Evolutionary conservation across 2,888 invertebrate species (phyloP), one percentile per base, ranked within the genome.

Genomic region (Noctua pronuba): DNA sequence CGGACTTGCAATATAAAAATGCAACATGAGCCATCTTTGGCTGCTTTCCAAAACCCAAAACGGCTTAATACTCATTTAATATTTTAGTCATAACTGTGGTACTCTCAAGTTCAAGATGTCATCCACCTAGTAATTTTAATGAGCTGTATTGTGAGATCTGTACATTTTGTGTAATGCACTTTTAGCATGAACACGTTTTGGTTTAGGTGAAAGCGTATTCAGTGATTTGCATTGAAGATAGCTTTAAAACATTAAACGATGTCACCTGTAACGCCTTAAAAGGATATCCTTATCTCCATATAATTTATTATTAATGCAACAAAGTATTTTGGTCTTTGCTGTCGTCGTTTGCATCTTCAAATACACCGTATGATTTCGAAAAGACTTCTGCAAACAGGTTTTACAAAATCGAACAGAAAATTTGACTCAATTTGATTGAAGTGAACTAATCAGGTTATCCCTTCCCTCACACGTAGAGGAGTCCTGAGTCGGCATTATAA

Each of bases 61-160:
- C 6, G 38, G 52, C 62, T 31, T 70, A 72, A 80, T 77, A n/a
- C 21, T 8, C 76, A 80, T 82, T 64, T 64, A 77, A 82, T 73
- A 85, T 85, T 87, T 82, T 49, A 60, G 80, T 87, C 87, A 82
- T 78, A 76, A 31, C 78, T 66, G n/a, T 49, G 46, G 6, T 52
- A 35, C 41, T 31, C 55, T 58, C n/a, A 44, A 69, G 76, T 75
- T 77, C 66, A 76, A 67, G 24, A 77, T 69, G 31, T 41, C 18
- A 24, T 55, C 21, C 35, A 73, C 13, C 41, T 38, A 46, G 44
- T 1, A 2, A 60, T 49, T 86, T 72, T 73, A 83, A 72, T 67
- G 49, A 73, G 41, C 11, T 24, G 21, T 35, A 4, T 41, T 44
- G n/a, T 31, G 28, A n/a, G n/a, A n/a, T 44, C 2, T 31, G 5